Base-by-base conservation (phyloP, 2,797 vertebrate species). In the Macrochelys suwanniensis region DNA sequence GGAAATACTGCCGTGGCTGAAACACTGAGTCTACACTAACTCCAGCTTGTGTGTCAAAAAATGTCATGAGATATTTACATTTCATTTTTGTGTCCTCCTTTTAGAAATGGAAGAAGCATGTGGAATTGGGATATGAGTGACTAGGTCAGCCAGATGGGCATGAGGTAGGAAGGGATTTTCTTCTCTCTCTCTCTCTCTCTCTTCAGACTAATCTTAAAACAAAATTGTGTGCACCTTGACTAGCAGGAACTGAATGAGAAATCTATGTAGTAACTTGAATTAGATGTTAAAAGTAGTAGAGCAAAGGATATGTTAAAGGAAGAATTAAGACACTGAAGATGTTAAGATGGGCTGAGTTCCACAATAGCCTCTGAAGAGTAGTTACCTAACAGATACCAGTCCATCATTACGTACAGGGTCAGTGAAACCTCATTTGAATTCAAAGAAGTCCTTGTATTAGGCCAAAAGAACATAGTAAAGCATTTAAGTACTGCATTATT, bases 171-270 rank as follows among this genome's bases (percentile, higher is more conserved):
- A 28, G 53, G 90, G 54, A 86, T 80, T 85, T 83, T 85, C 25
- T 87, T 0, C 0, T 56, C 17, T 33, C 12, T n/a, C 33, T 0
- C 0, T 56, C 17, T 33, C 12, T n/a, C 33, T 33, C 16, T 16
- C 65, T 25, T 16, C 74, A 76, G 45, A 76, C 74, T 45, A 47
- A 76, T 76, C 1, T 71, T 84, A 45, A 56, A 50, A 42, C 82
- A 56, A 82, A 82, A 51, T 77, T 51, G 54, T 13, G 42, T 49
- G 28, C 13, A 56, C 37, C 93, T 90, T 1, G 0, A 68, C 56
- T 74, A 54, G 26, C 42, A 89, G 74, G 78, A 95, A n/a, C 37
- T 45, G 51, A 78, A 79, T 2, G 7, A 84, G 85, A 93, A 82
- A 54, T 89, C 21, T 15, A 4, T 42, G 7, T 65, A 79, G 17